Base-by-base conservation (phyloP, 2,888 invertebrate species). In the Noctua fimbriata region DNA sequence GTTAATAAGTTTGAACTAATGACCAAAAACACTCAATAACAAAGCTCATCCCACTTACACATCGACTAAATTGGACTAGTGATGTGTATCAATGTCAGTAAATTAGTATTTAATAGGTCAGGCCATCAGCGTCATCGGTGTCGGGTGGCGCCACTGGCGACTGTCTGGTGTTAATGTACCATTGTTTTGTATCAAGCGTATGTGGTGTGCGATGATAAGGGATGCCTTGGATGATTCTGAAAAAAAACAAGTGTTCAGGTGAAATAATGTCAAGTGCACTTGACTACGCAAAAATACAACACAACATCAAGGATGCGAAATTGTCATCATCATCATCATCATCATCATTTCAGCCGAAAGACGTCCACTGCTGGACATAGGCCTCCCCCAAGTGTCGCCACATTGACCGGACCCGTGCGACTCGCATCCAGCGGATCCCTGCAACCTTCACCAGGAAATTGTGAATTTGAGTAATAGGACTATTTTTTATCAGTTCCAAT, bases 101-200 rank as follows among this genome's bases (percentile, higher is more conserved):
- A 88, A 89, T 89, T 86, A 70, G 82, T 84, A 82, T 89, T 89
- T 89, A 89, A 89, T 89, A 89, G 89, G 89, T 89, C 89, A 87
- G 81, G 58, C 87, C 87, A 89, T 89, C 88, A 87, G 81, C 41
- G 76, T 78, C 84, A 81, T 65, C 69, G 80, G 83, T 86, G 80
- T 85, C 83, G 77, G 75, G 49, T 83, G 82, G 71, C 89, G 76
- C 73, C 79, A 73, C 72, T 77, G 82, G 86, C 89, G 81, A 86
- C 81, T 71, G 88, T 89, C 86, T 87, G 84, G 58, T 80, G 85
- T 78, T 81, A 86, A 86, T 85, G 82, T 75, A 78, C 82, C 78
- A 87, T 86, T 86, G 86, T 86, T 73, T 81, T 73, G 63, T 65
- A 67, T 73, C 82, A 73, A 73, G 63, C 52, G 74, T 75, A 75